Conservation (phyloP, 2,888 invertebrate species). For the Hyalella azteca region DNA sequence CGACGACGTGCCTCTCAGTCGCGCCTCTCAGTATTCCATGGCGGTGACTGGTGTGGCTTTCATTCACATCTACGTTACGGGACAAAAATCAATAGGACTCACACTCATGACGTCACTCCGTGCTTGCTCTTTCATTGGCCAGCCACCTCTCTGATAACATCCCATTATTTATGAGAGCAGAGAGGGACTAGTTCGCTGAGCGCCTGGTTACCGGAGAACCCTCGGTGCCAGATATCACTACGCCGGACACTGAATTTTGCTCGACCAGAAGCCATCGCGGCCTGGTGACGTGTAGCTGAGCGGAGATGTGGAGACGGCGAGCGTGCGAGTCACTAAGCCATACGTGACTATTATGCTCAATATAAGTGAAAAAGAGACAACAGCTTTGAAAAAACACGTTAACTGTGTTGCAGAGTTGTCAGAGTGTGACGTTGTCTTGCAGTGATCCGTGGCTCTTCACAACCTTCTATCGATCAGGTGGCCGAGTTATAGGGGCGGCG, state of each 20-base stretch:
- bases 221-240: constrained; percentile 44
- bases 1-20: not conserved
- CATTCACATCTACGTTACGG: constrained; percentile 58
- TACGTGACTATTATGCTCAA: not conserved
- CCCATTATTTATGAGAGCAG: constrained; percentile 57
- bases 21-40: not conserved
- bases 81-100: constrained; percentile 58
- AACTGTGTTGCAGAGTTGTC: not conserved
- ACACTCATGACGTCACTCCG: constrained; percentile 56
- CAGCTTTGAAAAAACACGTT: not conserved
- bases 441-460: not conserved
- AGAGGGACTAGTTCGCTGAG: constrained; percentile 55
- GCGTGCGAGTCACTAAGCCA: not conserved
- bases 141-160: constrained; percentile 55
- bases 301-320: constrained; percentile 1
- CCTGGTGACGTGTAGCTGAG: constrained; percentile 16
- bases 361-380: not conserved
- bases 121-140: constrained; percentile 50
- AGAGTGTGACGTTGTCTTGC: not conserved
- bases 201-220: constrained; percentile 42
- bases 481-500: constrained; percentile 34
- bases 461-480: constrained; percentile 34
- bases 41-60: constrained; percentile 46
- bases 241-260: constrained; percentile 50
- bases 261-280: constrained; percentile 28